phyloP scores from a whole-genome alignment of 1,140 invertebrate genomes.

The Neuroterus valhalla region DNA sequence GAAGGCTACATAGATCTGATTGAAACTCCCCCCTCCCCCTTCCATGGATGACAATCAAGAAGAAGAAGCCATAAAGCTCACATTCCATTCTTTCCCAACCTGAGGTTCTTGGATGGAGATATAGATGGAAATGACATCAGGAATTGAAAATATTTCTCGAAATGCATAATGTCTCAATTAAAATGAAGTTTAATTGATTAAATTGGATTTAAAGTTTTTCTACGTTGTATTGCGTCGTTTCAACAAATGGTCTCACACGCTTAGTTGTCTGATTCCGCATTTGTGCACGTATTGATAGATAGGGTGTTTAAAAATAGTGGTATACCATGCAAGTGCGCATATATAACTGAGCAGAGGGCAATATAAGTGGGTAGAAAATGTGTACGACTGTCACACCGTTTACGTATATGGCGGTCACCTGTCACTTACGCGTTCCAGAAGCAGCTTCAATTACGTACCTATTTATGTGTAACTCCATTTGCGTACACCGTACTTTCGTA shows the following conservation, averaged over 20 bases:
- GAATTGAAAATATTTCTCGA: too few relatives aligned
- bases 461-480: conserved; percentile 48
- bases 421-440: conserved; percentile 66
- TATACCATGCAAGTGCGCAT: conserved; percentile 3
- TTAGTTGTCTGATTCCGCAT: conserved; percentile 13
- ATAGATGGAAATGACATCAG: background rate
- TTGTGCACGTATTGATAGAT: conserved; percentile 15
- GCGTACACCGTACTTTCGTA: conserved; percentile 29
- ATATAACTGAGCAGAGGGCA: background rate
- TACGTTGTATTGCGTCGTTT: background rate
- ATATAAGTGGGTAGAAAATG: conserved; percentile 32
- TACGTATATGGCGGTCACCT: conserved; percentile 68
- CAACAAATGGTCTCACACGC: conserved; percentile 1
- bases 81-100: too few relatives aligned
- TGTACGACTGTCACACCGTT: conserved; percentile 37
- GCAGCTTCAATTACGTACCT: conserved; percentile 65
- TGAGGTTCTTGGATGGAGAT: background rate
- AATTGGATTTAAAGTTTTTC: background rate
- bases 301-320: conserved; percentile 8
- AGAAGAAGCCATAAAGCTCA: too few relatives aligned
- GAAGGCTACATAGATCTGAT: too few relatives aligned
- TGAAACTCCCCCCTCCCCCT: too few relatives aligned
- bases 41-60: too few relatives aligned
- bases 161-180: background rate
- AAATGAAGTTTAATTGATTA: conserved; percentile 9